Evolutionary conservation across 2,113 vertebrate species (phyloP).

Genomic region (Ellobius talpinus): DNA sequence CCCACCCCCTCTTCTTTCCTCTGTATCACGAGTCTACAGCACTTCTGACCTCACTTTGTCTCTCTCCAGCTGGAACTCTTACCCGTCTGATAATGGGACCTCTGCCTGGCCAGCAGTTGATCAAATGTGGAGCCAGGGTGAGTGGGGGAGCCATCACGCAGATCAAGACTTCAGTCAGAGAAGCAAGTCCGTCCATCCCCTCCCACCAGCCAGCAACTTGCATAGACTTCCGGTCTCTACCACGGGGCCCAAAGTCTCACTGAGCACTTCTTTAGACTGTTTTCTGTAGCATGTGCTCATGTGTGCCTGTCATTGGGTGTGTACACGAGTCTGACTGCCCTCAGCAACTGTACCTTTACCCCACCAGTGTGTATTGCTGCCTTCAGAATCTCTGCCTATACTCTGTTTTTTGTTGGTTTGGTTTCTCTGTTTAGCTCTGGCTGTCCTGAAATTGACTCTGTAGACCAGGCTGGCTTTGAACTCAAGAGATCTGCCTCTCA

Average conservation of each 20-base stretch:
- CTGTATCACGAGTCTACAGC: no score
- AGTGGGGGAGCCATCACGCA: not conserved
- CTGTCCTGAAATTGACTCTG: not conserved
- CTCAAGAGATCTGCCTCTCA: not conserved
- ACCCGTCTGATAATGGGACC: not conserved
- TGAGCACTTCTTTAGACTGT: not conserved
- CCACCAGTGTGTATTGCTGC: not conserved
- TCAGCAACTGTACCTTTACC: not conserved
- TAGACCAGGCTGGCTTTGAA: not conserved
- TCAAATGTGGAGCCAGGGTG: not conserved
- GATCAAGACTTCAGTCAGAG: slow-evolving; percentile 67
- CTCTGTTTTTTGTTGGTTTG: not conserved
- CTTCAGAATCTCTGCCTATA: not conserved
- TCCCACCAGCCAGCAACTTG: not conserved
- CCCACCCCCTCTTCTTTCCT: not conserved
- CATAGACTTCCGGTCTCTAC: not conserved
- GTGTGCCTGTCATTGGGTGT: not conserved
- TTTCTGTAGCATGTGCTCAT: not conserved
- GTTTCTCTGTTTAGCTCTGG: not conserved
- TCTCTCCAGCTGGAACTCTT: not conserved
- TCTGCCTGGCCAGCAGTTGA: not conserved
- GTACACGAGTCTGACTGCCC: no score
- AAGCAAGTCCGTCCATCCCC: not conserved
- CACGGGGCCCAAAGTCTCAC: not conserved
- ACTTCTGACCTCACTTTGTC: not conserved